Base-by-base conservation (phyloP, 2,797 vertebrate genomes). In the Oreonectes daqikongensis region DNA sequence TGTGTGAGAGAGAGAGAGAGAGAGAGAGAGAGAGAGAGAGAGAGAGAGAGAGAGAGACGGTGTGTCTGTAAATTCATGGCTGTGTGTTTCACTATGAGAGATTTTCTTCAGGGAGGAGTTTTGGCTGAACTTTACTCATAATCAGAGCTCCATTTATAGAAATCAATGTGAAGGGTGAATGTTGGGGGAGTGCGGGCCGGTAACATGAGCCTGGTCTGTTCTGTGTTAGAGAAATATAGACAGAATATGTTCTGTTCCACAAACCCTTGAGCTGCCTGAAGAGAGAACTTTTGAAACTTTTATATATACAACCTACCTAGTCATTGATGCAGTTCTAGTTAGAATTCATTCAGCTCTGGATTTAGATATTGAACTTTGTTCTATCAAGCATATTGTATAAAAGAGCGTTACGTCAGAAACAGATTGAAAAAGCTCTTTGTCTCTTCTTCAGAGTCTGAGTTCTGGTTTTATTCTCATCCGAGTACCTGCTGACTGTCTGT, bases 91-190 rank as follows among this genome's bases (percentile, higher is more conserved):
- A 35, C 24, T 15, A 26, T 22, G 32, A 35, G 75, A 55, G 38
- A 38, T 32, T 61, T 30, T 72, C 46, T 24, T 77, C 46, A 9
- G 76, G 40, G 73, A 55, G 79, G 81, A 69, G 79, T 67, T 82
- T 77, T 85, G 84, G 80, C 81, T 78, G 83, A 84, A 84, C 81
- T 83, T 85, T 82, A 74, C 82, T 80, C 77, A 64, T 77, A 72
- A 82, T 87, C 83, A 81, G 59, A 77, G 75, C 81, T 82, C 81
- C 75, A 69, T 86, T 84, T 87, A 83, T 87, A 83, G 82, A 81
- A 85, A 85, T 85, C 77, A 81, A 83, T 83, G 83, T 53, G 60
- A 75, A 78, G 81, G 70, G 79, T 32, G 30, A 72, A 72, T 60
- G 79, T 20, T 53, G 67, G 50, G 74, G 60, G 72, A 75, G 77